Evolutionary conservation across 2,113 vertebrate genomes (phyloP), one percentile per base, ranked within the genome.

Genomic region (Pelobates fuscus): DNA sequence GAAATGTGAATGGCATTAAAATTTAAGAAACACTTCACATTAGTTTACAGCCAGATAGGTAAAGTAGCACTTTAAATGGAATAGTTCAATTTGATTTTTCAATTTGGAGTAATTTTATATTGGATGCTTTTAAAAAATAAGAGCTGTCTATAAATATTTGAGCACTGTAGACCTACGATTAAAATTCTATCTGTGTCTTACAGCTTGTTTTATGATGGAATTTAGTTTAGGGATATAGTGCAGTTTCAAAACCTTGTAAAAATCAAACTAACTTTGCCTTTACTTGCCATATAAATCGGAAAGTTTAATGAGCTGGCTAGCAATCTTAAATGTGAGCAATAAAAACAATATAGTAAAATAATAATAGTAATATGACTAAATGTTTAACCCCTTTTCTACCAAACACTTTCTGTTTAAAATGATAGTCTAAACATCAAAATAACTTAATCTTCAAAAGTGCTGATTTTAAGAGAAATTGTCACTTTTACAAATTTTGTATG

Each of bases 131-230:
- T 60, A 60, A 60, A 18, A 60, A 60, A 60, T 26, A 26, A 60
- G 25, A 26, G 57, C 8, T 27, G 15, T 26, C 57, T 60, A 27
- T 60, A 60, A 60, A 25, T 60, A 60, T 60, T 60, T 60, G 11
- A 60, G 25, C 15, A 27, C 8, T 26, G 24, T 15, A 15, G 25
- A 24, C 25, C 57, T 60, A 27, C 3, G 15, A 60, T 27, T 60
- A 17, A 2, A 60, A 25, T 23, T 5, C 20, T 57, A 2, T 21
- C 3, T 57, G 18, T 57, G 21, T 23, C 12, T 2, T 23, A 23
- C 4, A 23, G n/a, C 20, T 20, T 3, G 54, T 57, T 57, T 49
- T 49, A 49, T 49, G 8, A 12, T 49, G 3, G 17, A 14, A 49
- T 17, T 49, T 15, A 49, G 44, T 7, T 12, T 49, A 49, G 44